A percentile compares a stretch with the other conserved stretches of the same genome.
These are phyloP conservation scores for Taphrorychus bicolor DNA, from an alignment of 2,888 invertebrate genomes.

Conservation along the genomic window DNA sequence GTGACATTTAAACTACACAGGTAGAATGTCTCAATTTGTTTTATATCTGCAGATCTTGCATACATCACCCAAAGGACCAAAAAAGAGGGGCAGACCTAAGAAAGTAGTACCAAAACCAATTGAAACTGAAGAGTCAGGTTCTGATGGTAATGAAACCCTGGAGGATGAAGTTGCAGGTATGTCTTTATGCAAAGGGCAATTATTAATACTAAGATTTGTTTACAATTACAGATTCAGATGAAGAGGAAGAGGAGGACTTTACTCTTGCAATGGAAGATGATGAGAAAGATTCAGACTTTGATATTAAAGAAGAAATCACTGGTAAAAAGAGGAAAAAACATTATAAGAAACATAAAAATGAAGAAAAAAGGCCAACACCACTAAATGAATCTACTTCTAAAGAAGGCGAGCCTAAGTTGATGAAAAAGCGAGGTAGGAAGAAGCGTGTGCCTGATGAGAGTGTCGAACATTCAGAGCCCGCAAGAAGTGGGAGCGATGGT, in stretches of 20 bases:
- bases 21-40: no score
- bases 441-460: no score
- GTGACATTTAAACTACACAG: no score
- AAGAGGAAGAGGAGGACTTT: conserved; percentile 53
- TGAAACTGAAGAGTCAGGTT: background rate
- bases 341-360: no score
- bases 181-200: background rate
- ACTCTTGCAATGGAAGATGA: conserved; percentile 54
- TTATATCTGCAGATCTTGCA: background rate
- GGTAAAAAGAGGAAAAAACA: conserved; percentile 48
- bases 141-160: conserved; percentile 16
- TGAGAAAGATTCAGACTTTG: conserved; percentile 64
- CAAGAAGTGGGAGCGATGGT: no score
- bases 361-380: conserved; percentile 39
- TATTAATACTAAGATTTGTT: no score
- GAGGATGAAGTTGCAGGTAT: conserved; percentile 24
- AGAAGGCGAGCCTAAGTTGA: background rate
- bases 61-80: conserved; percentile 8
- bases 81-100: conserved; percentile 4
- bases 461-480: no score
- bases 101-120: conserved; percentile 13
- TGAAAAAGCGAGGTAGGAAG: background rate
- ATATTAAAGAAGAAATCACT: conserved; percentile 50
- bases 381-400: background rate
- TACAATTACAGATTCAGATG: background rate